Conservation (phyloP, 2,113 vertebrate genomes). For the Notiomystis cincta region DNA sequence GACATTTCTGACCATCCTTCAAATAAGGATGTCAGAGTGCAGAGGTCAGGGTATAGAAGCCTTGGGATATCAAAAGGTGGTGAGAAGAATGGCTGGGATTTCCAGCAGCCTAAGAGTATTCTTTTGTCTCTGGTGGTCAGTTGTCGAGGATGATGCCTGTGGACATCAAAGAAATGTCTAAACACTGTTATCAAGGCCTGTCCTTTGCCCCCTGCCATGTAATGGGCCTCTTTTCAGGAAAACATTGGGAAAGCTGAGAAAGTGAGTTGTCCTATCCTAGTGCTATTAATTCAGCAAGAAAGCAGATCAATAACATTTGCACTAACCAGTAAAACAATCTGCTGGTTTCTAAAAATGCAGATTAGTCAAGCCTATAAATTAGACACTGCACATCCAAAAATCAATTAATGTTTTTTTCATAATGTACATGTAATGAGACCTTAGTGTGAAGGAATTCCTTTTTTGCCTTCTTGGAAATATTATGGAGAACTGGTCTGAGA, state of each 20-base stretch:
- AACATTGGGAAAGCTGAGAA: slow-evolving; percentile 56
- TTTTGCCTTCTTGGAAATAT: not conserved
- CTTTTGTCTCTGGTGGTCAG: slow-evolving; percentile 75
- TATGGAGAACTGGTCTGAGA: not conserved
- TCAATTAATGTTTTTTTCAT: not conserved
- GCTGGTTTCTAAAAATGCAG: slow-evolving; percentile 6
- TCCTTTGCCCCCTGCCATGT: slow-evolving; percentile 74
- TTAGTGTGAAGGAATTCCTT: not conserved
- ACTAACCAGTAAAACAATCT: not conserved
- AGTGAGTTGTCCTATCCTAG: not conserved
- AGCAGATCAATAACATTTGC: slow-evolving; percentile 29
- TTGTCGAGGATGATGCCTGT: slow-evolving; percentile 65
- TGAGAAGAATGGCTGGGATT: slow-evolving; percentile 62
- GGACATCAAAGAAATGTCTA: slow-evolving; percentile 84
- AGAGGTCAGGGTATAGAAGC: slow-evolving; percentile 70
- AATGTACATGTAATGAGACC: not conserved
- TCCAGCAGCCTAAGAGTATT: slow-evolving; percentile 38
- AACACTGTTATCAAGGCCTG: slow-evolving; percentile 77
- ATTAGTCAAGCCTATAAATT: not conserved
- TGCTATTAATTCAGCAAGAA: slow-evolving; percentile 40
- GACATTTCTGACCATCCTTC: slow-evolving; percentile 43
- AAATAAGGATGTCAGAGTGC: slow-evolving; percentile 60
- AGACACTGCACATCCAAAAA: not conserved
- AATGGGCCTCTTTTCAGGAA: slow-evolving; percentile 60
- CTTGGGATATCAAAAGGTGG: slow-evolving; percentile 65